These are phyloP conservation scores for Plectropomus leopardus DNA, from an alignment of 2,113 vertebrate genomes.

Conservation along the genomic window DNA sequence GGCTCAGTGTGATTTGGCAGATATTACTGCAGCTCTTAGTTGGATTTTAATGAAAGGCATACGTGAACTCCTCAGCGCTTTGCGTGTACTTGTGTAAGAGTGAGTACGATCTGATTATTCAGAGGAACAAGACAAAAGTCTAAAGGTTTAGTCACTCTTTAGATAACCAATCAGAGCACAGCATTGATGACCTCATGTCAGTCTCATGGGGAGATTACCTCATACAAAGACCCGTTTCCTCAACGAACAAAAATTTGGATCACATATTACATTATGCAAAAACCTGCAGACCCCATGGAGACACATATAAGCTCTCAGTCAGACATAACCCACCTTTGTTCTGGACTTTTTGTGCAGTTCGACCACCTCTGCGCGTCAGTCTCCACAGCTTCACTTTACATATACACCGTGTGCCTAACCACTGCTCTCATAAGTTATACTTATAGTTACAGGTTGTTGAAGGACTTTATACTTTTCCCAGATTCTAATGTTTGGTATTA, in stretches of 20 bases:
- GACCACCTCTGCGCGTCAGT: background rate
- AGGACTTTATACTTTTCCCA: background rate
- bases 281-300: slow-evolving; percentile 34
- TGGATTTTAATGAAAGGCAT: slow-evolving; percentile 69
- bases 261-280: slow-evolving; percentile 46
- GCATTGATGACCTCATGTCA: slow-evolving; percentile 64
- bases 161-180: slow-evolving; percentile 50
- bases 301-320: slow-evolving; percentile 13
- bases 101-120: slow-evolving; percentile 9
- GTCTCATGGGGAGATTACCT: slow-evolving; percentile 71
- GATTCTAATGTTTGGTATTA: background rate
- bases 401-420: background rate
- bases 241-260: slow-evolving; percentile 71
- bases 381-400: background rate
- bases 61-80: slow-evolving; percentile 20
- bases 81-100: slow-evolving; percentile 13
- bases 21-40: slow-evolving; percentile 38
- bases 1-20: slow-evolving; percentile 46
- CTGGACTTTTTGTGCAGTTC: slow-evolving; percentile 11
- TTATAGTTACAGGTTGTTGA: background rate
- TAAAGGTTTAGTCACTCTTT: slow-evolving; percentile 19
- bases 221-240: slow-evolving; percentile 67
- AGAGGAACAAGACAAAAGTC: slow-evolving; percentile 45
- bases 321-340: slow-evolving; percentile 4
- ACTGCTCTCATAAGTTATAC: background rate